A percentile compares a stretch with the other conserved stretches of the same genome.
These are phyloP conservation scores for Drosophila sucinea DNA, from an alignment of 1,140 invertebrate species.

Conservation along the genomic window DNA sequence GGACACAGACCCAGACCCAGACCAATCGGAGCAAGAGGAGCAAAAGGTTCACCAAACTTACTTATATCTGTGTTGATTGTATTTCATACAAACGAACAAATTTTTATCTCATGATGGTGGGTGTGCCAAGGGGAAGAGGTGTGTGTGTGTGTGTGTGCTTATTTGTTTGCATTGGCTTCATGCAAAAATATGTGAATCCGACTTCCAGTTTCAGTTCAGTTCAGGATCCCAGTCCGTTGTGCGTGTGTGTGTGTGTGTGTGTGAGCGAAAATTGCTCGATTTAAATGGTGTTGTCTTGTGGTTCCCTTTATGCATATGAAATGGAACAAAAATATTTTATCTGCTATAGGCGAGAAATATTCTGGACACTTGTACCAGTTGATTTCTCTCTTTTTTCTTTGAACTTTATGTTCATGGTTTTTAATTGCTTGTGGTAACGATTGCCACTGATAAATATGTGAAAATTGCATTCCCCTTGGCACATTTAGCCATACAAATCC, in stretches of 20 bases:
- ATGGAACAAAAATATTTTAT: not conserved
- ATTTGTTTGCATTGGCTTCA: conserved; percentile 16
- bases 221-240: too few relatives aligned
- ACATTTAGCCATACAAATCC: not conserved
- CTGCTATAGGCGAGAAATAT: not conserved
- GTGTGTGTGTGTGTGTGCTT: not conserved
- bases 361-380: not conserved
- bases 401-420: not conserved
- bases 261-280: not conserved
- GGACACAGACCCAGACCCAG: not conserved
- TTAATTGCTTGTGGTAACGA: not conserved
- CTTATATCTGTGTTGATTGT: conserved; percentile 41
- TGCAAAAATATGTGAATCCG: conserved; percentile 2
- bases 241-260: too few relatives aligned
- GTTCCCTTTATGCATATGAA: conserved; percentile 4
- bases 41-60: conserved; percentile 16
- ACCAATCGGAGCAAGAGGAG: conserved; percentile 26
- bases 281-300: conserved; percentile 6
- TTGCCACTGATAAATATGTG: not conserved
- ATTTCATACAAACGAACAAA: conserved; percentile 44
- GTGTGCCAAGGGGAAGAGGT: not conserved
- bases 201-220: not conserved
- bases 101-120: conserved; percentile 26
- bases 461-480: not conserved
- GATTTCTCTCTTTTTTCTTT: not conserved